A percentile compares a stretch with the other conserved stretches of the same genome.
Evolutionary conservation across 2,113 vertebrate species (phyloP).

Genomic region (Equus przewalskii): DNA sequence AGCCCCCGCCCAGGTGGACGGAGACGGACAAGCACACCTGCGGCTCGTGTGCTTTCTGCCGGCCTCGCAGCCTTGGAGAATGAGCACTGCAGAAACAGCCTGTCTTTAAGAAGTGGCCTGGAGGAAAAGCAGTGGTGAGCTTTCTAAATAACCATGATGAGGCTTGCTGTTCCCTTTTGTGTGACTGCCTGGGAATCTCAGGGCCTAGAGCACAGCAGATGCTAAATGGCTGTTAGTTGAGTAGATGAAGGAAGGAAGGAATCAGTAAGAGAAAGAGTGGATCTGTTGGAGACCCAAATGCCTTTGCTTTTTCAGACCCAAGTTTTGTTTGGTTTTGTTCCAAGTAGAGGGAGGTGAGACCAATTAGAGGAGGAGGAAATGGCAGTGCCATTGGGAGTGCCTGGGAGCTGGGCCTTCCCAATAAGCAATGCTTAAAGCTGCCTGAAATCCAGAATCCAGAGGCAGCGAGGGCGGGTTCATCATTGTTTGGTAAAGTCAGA

Average conservation of each 20-base stretch:
- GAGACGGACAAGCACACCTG: background rate
- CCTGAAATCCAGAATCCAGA: background rate
- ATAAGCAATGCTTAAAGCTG: background rate
- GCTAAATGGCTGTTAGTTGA: background rate
- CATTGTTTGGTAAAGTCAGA: background rate
- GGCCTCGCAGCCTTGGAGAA: background rate
- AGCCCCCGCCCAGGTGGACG: fast-evolving
- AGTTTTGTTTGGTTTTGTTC: background rate
- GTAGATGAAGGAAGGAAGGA: background rate
- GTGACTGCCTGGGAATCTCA: background rate
- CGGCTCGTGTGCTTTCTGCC: fast-evolving
- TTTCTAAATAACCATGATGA: background rate
- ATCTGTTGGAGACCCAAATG: background rate
- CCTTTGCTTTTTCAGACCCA: background rate
- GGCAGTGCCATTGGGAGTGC: fast-evolving
- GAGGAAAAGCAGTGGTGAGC: background rate
- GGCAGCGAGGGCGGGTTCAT: no score
- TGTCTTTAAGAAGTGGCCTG: background rate
- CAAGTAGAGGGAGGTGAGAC: background rate
- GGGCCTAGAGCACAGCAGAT: background rate
- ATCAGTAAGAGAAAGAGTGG: background rate
- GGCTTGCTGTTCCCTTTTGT: background rate
- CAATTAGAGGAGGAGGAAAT: background rate
- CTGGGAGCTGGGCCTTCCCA: background rate
- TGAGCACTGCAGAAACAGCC: background rate